phyloP scores from a whole-genome alignment of 2,888 invertebrate species.

The Spisula solida region DNA sequence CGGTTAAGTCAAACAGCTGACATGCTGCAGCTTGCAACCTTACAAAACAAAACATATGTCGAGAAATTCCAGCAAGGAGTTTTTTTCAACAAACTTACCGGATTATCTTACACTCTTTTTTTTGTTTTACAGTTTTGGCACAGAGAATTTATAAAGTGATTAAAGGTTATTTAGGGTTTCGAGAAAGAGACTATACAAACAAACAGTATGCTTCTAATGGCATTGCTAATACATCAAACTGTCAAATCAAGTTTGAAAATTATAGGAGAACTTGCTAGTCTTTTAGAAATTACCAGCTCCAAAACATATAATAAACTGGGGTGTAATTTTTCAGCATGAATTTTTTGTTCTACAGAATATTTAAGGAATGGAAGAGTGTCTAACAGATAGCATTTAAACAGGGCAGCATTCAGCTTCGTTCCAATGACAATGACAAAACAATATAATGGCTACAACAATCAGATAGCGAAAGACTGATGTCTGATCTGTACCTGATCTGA shows the following conservation, averaged over 20 bases:
- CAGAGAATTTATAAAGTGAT: not conserved
- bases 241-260: conserved; percentile 11
- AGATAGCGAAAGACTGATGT: not conserved
- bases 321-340: not conserved
- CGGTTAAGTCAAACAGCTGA: not conserved
- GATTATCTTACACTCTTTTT: conserved; percentile 8
- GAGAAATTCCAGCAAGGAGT: not conserved
- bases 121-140: not conserved
- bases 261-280: conserved; percentile 7
- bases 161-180: conserved; percentile 9
- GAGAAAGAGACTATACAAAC: not conserved
- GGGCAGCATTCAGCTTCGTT: not conserved
- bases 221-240: conserved; percentile 12
- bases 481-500: not conserved
- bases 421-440: not conserved
- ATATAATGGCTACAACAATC: not conserved
- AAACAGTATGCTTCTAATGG: conserved; percentile 7
- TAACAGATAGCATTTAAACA: not conserved
- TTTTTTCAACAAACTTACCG: conserved; percentile 18
- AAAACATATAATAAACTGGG: not conserved
- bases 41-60: conserved; percentile 24
- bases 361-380: not conserved
- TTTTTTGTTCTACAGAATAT: not conserved
- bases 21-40: not conserved
- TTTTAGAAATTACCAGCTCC: not conserved